These are phyloP conservation scores for Cacatua alba DNA, from an alignment of 2,113 vertebrate species.

Conservation along the genomic window DNA sequence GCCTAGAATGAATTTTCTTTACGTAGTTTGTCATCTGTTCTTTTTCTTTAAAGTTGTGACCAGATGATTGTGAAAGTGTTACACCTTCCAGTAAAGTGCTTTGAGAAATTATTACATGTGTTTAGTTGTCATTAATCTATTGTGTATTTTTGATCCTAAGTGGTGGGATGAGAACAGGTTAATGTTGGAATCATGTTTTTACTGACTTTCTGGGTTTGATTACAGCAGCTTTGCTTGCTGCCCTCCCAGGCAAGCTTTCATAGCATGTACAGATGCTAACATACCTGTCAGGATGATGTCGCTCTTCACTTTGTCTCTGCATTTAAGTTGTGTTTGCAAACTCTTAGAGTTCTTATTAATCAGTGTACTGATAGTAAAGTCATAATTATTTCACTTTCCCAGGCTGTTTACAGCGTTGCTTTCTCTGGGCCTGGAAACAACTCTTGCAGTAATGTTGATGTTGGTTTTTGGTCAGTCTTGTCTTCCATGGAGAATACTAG, in stretches of 20 bases:
- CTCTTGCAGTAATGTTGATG: neutral
- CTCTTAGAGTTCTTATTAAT: neutral
- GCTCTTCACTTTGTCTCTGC: neutral
- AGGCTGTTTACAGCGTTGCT: neutral
- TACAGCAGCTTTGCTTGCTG: neutral
- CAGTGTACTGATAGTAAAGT: neutral
- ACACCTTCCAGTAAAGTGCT: neutral
- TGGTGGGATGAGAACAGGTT: neutral
- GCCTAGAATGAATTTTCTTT: neutral
- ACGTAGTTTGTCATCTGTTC: neutral
- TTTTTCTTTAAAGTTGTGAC: neutral
- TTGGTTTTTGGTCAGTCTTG: neutral
- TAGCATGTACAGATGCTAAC: neutral
- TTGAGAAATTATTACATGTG: neutral
- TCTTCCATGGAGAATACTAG: neutral
- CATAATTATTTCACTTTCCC: neutral
- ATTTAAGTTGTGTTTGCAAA: neutral
- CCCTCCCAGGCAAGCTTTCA: neutral
- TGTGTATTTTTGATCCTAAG: neutral
- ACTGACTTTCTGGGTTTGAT: neutral
- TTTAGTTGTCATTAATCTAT: neutral
- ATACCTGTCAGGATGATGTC: neutral
- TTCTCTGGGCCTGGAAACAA: neutral
- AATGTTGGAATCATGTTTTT: neutral
- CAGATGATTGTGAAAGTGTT: neutral